A percentile compares a stretch with the other conserved stretches of the same genome.
Evolutionary conservation across 2,797 vertebrate species (phyloP).

Genomic region (Fistularia commersonii): DNA sequence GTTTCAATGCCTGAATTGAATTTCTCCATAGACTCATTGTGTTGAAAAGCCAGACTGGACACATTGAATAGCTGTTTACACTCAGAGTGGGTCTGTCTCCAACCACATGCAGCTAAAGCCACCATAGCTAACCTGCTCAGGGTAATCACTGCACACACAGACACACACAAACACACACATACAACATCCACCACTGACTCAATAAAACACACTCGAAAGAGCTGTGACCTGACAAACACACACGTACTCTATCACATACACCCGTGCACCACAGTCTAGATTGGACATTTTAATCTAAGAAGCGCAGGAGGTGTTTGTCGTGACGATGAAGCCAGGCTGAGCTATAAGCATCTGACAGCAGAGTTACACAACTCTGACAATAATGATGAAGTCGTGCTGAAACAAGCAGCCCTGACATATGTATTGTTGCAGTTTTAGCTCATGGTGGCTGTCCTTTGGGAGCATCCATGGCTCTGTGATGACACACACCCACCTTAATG

Average conservation of each 20-base stretch:
- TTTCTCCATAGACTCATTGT: slow-evolving; percentile 15
- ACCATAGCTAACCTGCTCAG: slow-evolving; percentile 69
- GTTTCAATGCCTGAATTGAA: slow-evolving; percentile 30
- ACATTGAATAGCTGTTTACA: slow-evolving; percentile 47
- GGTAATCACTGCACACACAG: slow-evolving; percentile 46
- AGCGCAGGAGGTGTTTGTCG: slow-evolving; percentile 9
- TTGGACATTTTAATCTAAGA: slow-evolving; percentile 26
- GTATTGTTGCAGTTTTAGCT: neutral
- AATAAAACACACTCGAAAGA: slow-evolving; percentile 6
- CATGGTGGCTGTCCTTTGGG: neutral
- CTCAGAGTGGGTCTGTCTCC: slow-evolving; percentile 49
- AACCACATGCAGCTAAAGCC: slow-evolving; percentile 65
- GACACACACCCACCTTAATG: neutral
- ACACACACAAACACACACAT: slow-evolving; percentile 22
- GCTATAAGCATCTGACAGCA: neutral
- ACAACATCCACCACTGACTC: slow-evolving; percentile 11
- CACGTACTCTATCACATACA: slow-evolving; percentile 6
- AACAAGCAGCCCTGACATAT: neutral
- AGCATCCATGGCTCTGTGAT: neutral
- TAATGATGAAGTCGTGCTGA: slow-evolving; percentile 5
- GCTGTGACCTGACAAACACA: slow-evolving; percentile 7
- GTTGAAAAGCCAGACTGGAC: slow-evolving; percentile 28
- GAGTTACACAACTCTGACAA: neutral
- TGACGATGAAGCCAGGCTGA: slow-evolving; percentile 3
- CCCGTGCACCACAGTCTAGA: slow-evolving; percentile 5